These are phyloP conservation scores for Trialeurodes vaporariorum DNA, from an alignment of 1,140 invertebrate species.

Conservation along the genomic window DNA sequence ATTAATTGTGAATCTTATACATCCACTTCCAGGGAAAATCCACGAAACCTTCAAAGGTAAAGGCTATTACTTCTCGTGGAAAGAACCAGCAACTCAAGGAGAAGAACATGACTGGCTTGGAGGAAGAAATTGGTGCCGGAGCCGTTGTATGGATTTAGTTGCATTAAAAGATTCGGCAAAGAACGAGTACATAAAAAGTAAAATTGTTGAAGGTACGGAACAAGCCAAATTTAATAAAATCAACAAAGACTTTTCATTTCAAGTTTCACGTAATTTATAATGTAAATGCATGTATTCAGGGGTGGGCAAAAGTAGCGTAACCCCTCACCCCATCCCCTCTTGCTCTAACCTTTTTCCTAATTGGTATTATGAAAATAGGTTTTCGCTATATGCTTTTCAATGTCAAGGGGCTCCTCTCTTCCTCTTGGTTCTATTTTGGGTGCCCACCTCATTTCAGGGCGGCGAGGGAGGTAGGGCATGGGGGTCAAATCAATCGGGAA, in stretches of 20 bases:
- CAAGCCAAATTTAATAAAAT: neutral
- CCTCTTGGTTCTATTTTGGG: no score
- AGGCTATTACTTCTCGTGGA: conserved; percentile 76
- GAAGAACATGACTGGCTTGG: conserved; percentile 69
- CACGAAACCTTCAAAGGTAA: conserved; percentile 44
- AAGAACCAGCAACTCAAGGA: conserved; percentile 52
- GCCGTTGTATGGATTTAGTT: conserved; percentile 74
- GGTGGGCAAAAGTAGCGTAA: no score
- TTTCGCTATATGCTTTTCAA: no score
- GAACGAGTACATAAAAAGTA: conserved; percentile 68
- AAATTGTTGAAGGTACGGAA: conserved; percentile 54
- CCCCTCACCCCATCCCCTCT: no score
- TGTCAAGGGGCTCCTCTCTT: no score
- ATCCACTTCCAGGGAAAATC: conserved; percentile 35
- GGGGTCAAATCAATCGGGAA: no score
- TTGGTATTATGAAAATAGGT: no score
- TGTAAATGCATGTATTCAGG: neutral
- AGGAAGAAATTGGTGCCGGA: conserved; percentile 66
- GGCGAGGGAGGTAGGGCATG: no score
- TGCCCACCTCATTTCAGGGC: no score
- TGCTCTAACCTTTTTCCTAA: no score
- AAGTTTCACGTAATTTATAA: neutral
- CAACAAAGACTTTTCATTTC: no score
- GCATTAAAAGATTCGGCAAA: conserved; percentile 66
- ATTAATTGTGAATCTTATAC: no score